Conservation (phyloP, 1,140 invertebrate species). For the Drosophila tristis region DNA sequence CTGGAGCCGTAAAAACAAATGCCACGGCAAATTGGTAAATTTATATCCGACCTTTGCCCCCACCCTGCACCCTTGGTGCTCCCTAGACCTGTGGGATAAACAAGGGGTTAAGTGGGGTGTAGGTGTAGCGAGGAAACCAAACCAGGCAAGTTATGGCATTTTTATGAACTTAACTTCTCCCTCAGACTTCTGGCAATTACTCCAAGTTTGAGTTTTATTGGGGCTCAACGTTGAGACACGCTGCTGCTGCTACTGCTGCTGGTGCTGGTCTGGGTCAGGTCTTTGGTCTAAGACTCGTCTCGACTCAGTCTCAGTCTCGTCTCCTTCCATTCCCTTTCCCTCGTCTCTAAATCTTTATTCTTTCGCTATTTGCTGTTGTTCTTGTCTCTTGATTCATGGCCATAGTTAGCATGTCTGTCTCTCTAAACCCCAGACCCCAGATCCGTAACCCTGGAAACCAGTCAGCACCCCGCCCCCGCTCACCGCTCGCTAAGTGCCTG, state of each 20-base stretch:
- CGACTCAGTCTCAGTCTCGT: conserved; percentile 8
- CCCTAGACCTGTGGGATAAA: neutral
- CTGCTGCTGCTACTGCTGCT: too few relatives aligned
- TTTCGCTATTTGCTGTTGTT: neutral
- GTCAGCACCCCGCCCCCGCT: neutral
- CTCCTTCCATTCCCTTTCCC: neutral
- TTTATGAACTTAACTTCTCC: conserved; percentile 56
- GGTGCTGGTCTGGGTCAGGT: too few relatives aligned
- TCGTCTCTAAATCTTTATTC: neutral
- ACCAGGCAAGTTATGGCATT: conserved; percentile 60
- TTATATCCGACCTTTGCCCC: conserved; percentile 32
- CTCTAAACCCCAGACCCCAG: conserved; percentile 2
- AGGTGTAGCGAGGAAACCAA: neutral
- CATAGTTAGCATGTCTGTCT: conserved; percentile 66
- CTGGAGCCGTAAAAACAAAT: conserved; percentile 68
- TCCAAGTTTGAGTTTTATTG: conserved; percentile 67
- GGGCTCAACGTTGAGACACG: conserved; percentile 29
- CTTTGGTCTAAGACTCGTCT: neutral
- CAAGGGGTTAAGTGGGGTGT: conserved; percentile 5
- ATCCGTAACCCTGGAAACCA: conserved; percentile 5
- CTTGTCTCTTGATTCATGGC: conserved; percentile 60
- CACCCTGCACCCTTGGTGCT: too few relatives aligned
- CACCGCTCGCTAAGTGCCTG: conserved; percentile 34
- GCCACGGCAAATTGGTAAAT: conserved; percentile 65
- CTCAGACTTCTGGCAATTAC: conserved; percentile 58